Evolutionary conservation across 2,888 invertebrate genomes (phyloP), one percentile per base, ranked within the genome.

Genomic region (Chaetogeoica ovagalla): DNA sequence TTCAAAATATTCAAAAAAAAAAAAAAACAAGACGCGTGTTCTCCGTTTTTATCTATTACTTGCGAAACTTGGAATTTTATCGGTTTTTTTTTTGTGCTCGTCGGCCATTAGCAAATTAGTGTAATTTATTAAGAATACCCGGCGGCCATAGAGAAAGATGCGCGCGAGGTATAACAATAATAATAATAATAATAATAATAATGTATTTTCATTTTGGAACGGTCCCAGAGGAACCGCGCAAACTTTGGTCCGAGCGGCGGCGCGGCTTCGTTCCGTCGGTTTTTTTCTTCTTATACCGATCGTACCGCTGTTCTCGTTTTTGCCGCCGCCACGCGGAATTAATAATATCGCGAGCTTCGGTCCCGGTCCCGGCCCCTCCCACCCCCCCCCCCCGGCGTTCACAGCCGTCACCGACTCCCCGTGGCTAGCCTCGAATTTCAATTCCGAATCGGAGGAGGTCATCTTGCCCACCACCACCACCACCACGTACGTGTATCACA

Each of bases 181-280:
- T n/a, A n/a, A n/a, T n/a, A n/a, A n/a, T n/a, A n/a, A n/a, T n/a
- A n/a, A n/a, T n/a, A n/a, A n/a, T n/a, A n/a, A n/a, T n/a, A n/a
- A 79, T 79, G 63, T 71, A 71, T 79, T 79, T 79, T 79, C 79
- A 79, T 79, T 30, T 79, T 79, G 79, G 79, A 79, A 79, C 79
- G 57, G 55, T 79, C 79, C 79, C 79, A 79, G 79, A 57, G 63
- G 79, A 63, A 70, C 62, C 70, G 62, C 70, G 62, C 30, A 77
- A 79, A 79, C 71, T 79, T 79, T 71, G 63, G 79, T 79, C 79
- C 79, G 65, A 79, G 55, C n/a, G n/a, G n/a, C n/a, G n/a, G n/a
- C n/a, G n/a, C n/a, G 30, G 48, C 30, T 79, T 79, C 71, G 55
- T 70, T 79, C 30, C n/a, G 8, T 23, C 8, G 62, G 0, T 79